These are phyloP conservation scores for Hipparchia semele DNA, from an alignment of 2,888 invertebrate genomes.

Conservation along the genomic window DNA sequence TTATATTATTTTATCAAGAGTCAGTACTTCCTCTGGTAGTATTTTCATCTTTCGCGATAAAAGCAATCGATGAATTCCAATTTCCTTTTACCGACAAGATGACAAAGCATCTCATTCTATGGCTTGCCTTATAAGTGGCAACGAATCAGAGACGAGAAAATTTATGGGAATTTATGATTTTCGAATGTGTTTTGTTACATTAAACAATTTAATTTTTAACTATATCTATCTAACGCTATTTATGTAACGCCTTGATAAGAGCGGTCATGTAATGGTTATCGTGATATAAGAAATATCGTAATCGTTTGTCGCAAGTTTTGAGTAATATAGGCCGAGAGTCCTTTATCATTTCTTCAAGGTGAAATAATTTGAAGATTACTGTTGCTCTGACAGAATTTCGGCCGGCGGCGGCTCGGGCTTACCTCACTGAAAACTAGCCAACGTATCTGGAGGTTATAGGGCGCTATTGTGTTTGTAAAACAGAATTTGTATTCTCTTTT, in stretches of 20 bases:
- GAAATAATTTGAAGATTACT: too few species aligned
- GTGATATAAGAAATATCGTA: slow-evolving; percentile 1
- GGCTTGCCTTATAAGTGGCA: background rate
- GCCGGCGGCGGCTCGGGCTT: too few species aligned
- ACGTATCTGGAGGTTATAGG: too few species aligned
- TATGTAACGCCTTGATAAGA: slow-evolving; percentile 8
- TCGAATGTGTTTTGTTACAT: background rate
- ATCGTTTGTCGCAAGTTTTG: background rate
- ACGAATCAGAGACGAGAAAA: background rate
- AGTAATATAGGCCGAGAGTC: background rate
- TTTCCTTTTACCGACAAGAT: background rate
- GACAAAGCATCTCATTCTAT: background rate
- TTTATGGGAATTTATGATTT: background rate
- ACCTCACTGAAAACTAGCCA: too few species aligned
- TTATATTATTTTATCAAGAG: too few species aligned
- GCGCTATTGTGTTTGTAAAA: too few species aligned
- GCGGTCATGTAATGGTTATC: background rate
- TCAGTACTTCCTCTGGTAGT: background rate
- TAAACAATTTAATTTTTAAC: background rate
- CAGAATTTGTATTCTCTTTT: too few species aligned
- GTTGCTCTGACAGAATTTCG: too few species aligned
- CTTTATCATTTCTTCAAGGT: too few species aligned
- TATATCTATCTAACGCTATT: background rate
- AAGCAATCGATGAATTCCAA: slow-evolving; percentile 3
- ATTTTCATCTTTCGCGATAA: background rate